Conservation (phyloP, 2,888 invertebrate species). For the Eupithecia subfuscata region DNA sequence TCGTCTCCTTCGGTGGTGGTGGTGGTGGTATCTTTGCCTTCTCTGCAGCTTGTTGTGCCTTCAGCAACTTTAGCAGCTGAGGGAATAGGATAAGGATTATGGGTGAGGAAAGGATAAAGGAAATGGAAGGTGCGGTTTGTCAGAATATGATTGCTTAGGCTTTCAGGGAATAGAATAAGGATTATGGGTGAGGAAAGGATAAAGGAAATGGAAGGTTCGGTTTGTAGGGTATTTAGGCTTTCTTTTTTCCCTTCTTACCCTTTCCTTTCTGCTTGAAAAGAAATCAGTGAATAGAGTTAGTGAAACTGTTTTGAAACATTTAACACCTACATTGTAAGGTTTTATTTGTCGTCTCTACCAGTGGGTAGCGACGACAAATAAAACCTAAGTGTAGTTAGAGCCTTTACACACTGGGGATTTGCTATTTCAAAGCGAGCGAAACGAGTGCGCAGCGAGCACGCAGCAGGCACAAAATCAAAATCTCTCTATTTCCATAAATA, state of each 20-base stretch:
- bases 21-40: neutral
- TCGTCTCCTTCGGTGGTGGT: too few relatives aligned
- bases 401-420: too few relatives aligned
- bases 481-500: too few relatives aligned
- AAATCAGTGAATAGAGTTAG: conserved; percentile 1
- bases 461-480: too few relatives aligned
- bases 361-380: too few relatives aligned
- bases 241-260: conserved; percentile 77
- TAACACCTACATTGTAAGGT: neutral
- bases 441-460: too few relatives aligned
- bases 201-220: neutral
- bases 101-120: neutral
- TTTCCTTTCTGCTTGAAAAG: conserved; percentile 72
- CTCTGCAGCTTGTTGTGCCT: neutral
- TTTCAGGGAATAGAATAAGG: neutral
- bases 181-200: neutral
- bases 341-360: too few relatives aligned
- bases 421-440: too few relatives aligned
- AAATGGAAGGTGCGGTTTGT: neutral
- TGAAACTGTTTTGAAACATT: neutral
- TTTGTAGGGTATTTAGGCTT: conserved; percentile 51
- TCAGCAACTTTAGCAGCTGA: neutral
- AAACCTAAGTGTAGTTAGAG: too few relatives aligned
- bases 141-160: too few relatives aligned
- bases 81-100: neutral